Evolutionary conservation across 2,797 vertebrate genomes (phyloP), one percentile per base, ranked within the genome.

Genomic region (Sebastes trivittatus): DNA sequence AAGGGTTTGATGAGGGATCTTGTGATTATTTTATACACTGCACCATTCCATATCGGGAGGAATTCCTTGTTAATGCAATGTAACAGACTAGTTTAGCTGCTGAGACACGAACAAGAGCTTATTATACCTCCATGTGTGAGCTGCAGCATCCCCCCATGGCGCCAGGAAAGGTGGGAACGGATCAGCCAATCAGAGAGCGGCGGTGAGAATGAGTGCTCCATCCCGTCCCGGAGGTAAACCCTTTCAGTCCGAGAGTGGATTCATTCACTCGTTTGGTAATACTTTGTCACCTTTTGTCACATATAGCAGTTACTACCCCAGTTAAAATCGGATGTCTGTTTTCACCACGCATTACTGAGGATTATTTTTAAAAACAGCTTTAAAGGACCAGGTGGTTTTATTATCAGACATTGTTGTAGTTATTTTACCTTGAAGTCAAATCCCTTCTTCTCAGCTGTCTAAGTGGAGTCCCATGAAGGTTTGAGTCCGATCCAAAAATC

Each of bases 31-130:
- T 94, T 94, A 92, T 90, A 95, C 94, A 95, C 93, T 95, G 94
- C 95, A 95, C 90, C 94, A 94, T 92, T 95, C 89, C 86, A 94
- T 93, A 92, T 80, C 46, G 83, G 87, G 91, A 93, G 89, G 87
- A 85, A 90, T 82, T 89, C 80, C 92, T 88, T 91, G 87, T 89
- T 88, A 83, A 89, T 86, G 88, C 89, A 90, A 93, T 86, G 82
- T 92, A 93, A 87, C 87, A 93, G 91, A 93, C 89, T 93, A 95
- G 94, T 90, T 92, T 95, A 95, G 94, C 94, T 95, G 94, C 94
- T 94, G 89, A 94, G 89, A 94, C 88, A 89, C 83, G 36, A 90
- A 89, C 88, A 91, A 92, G 88, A 93, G 89, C 83, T 93, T 90
- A 80, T 87, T 91, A 86, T 87, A 89, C 88, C 91, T 94, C 92